Evolutionary conservation across 2,113 vertebrate species (phyloP), one percentile per base, ranked within the genome.

Genomic region (Oryzias javanicus): DNA sequence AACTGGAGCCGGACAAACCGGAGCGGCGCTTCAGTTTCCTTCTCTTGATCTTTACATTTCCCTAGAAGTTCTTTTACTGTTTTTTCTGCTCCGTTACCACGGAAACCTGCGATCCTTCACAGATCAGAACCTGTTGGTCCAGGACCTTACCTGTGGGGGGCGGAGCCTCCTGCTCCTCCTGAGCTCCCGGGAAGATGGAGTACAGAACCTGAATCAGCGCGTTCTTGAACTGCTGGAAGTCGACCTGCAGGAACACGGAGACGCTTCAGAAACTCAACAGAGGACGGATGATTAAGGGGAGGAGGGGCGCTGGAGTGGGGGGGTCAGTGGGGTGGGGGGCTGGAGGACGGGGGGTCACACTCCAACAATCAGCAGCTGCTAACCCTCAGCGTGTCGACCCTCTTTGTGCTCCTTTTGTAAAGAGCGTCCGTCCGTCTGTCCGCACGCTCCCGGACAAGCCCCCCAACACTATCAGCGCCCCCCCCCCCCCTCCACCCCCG

Each of bases 211-310:
- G 88, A 83, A 98, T 97, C 67, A 99, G 88, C 1, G 96, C 95
- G 79, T 96, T 92, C 88, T 95, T 98, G 89, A 99, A 99, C 27
- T 96, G 94, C 58, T 95, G 92, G 80, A 98, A 99, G 78, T 95
- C 89, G 27, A 99, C 94, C 97, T 99, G 85, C 4, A 85, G 75
- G 5, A 42, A 74, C 8, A 35, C 35, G 10, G 35, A 35, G 35
- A 35, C 7, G 29, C 29, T 10, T 35, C 29, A 27, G 4, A 73
- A 69, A 86, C 84, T 86, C 82, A 66, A n/a, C 53, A 19, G 55
- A 57, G 67, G 72, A n/a, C n/a, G n/a, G n/a, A n/a, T n/a, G n/a
- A n/a, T n/a, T n/a, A n/a, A n/a, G n/a, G n/a, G n/a, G n/a, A n/a
- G n/a, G n/a, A n/a, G n/a, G n/a, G n/a, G n/a, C n/a, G n/a, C n/a